Evolutionary conservation across 2,888 invertebrate species (phyloP), one percentile per base, ranked within the genome.

Genomic region (Pyrocoelia pectoralis): DNA sequence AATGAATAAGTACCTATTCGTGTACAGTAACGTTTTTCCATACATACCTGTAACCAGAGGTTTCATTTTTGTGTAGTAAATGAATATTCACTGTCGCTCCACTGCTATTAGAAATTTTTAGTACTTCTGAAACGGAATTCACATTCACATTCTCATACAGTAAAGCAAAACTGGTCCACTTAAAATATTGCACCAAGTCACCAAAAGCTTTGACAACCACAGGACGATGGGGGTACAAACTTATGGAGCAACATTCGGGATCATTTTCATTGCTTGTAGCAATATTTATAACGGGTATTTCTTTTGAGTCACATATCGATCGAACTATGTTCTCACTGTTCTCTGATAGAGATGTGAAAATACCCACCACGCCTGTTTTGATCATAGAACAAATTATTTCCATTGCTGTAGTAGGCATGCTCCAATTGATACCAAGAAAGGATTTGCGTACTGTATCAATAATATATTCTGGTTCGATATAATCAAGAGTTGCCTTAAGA

Each of bases 91-190:
- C 72, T n/a, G 78, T 76, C 57, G 79, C 73, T 33, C 74, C 77
- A 48, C 76, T 76, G 6, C 79, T 77, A 53, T 78, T 77, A 18
- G 84, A 81, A 41, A 83, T 76, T 72, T 84, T 84, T 19, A 87
- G 74, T 19, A 87, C 75, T 50, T 84, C 85, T 68, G 84, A 83
- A 10, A 87, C 79, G 56, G 85, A 77, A 13, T 83, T 78, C 46
- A 88, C 77, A 63, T 86, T 84, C 54, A 87, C 85, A 68, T 84
- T 83, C 71, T 89, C 87, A 80, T 96, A 97, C 62, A 97, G 84
- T 69, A 97, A 87, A n/a, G 94, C 93, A 76, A 95, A 95, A 33
- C 87, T 86, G 66, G 87, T 87, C 97, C 97, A 97, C 40, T 88
- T 87, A 83, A 90, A 90, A 6, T 86, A 84, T 56, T 83, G 82